Evolutionary conservation across 1,140 invertebrate species (phyloP).

Genomic region (Pseudomyrmex flavicornis): DNA sequence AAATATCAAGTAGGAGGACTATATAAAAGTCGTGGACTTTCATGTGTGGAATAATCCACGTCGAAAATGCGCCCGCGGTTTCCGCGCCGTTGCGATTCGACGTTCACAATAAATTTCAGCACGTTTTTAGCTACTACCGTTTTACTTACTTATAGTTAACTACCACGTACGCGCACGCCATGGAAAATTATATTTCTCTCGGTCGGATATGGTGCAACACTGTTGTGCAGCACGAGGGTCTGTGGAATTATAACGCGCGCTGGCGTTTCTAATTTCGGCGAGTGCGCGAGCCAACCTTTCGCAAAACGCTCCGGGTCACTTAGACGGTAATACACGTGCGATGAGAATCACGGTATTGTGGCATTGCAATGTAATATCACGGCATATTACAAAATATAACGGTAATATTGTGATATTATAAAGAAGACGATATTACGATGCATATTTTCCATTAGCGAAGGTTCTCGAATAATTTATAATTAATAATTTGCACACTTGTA

Average conservation of each 20-base stretch:
- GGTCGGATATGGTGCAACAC: conserved; percentile 3
- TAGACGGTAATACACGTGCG: conserved; percentile 34
- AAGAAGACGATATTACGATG: conserved; percentile 32
- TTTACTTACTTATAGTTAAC: conserved; percentile 45
- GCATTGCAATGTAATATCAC: conserved; percentile 18
- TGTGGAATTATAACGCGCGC: conserved; percentile 45
- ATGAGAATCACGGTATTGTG: conserved; percentile 34
- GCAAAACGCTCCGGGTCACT: conserved; percentile 47
- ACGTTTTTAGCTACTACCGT: conserved; percentile 30
- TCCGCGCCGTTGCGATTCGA: conserved; percentile 14
- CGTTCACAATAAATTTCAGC: conserved; percentile 40
- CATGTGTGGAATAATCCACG: background rate
- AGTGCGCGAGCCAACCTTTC: conserved; percentile 27
- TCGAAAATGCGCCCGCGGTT: conserved; percentile 45
- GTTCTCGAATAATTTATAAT: too few relatives aligned
- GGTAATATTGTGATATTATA: conserved; percentile 12
- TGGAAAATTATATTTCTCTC: conserved; percentile 21
- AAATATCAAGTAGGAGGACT: conserved; percentile 45
- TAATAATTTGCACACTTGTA: too few relatives aligned
- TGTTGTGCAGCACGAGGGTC: background rate
- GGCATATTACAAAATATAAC: conserved; percentile 6
- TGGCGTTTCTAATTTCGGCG: conserved; percentile 53
- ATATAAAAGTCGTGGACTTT: conserved; percentile 31
- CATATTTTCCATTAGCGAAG: too few relatives aligned
- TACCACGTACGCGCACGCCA: conserved; percentile 13